Base-by-base conservation (phyloP, 1,140 invertebrate species). In the Aphaenogaster rudis region DNA sequence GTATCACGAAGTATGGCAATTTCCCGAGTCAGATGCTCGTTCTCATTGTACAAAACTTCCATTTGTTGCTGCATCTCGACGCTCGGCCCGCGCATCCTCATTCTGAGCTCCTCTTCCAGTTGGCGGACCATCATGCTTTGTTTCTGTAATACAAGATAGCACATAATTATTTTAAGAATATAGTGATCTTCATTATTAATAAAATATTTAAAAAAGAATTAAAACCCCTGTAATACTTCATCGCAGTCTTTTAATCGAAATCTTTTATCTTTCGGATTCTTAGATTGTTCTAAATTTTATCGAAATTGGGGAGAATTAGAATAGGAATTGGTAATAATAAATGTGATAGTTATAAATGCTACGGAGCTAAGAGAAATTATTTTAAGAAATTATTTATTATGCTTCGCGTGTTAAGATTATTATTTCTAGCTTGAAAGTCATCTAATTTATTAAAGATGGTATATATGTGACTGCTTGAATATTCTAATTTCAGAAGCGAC, bases 51-150 rank as follows among this genome's bases (percentile, higher is more conserved):
- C 54, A 99, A 96, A 81, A 97, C 97, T 96, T 99, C 98, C 96
- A 99, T 97, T 96, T 99, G 98, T 94, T 98, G 97, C 94, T 99
- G 98, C 92, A 99, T 96, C 95, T 99, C 98, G 64, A 98, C 96
- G 93, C 98, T 98, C 0, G 98, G 98, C 86, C 97, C 97, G 28
- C 98, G 96, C 97, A 98, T 97, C 90, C 98, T 96, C 94, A 98
- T 95, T 92, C 98, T 96, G 42, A 98, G 96, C 94, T 99, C 98
- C 95, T 99, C 98, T 95, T 99, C 98, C 88, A 99, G 95, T 95
- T 99, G 98, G 67, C 98, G 96, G 21, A 99, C 98, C 93, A 99
- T 96, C 96, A 98, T 98, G 66, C 98, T 98, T 97, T 99, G 98
- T 98, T 99, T 99, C 98, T 99, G 96, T 52, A 96, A 96, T 17